Evolutionary conservation across 2,797 vertebrate genomes (phyloP), one percentile per base, ranked within the genome.

Genomic region (Phataginus tetradactyla): DNA sequence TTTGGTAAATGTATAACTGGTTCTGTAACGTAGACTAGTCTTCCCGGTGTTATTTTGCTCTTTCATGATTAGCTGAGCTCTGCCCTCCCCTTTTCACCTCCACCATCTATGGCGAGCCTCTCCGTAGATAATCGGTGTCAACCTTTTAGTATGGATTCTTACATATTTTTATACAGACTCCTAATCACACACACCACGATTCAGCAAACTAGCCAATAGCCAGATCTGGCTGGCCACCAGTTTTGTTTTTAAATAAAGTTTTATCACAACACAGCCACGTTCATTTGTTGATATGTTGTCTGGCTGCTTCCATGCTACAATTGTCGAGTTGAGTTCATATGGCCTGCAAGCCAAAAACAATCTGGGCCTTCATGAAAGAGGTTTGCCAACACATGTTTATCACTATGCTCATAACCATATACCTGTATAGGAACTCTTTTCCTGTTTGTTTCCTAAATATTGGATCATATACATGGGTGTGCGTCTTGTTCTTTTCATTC

Each of bases 1-100:
- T 64, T 86, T 45, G 37, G 3, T 77, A 90, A 83, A 64, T 85
- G 39, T 34, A 72, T 86, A 91, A 93, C 34, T 92, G 27, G 63
- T 94, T 78, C 27, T 81, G 21, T 71, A 29, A 15, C 27, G 25
- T 32, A 80, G 27, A 23, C 32, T 63, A 32, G 55, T 74, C 39
- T 51, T 95, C 39, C 20, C 3, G 15, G 15, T 81, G 69, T 4
- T 51, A 27, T 34, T 90, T 61, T 86, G 42, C 23, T 87, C 9
- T 94, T 63, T 84, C 14, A 42, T 42, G 27, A 74, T 49, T 49
- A 51, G 10, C 72, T 84, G 27, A 51, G 45, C 66, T 57, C 49
- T 42, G 0, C 25, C 9, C 57, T 64, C n/a, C 37, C 37, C 29
- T 32, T 81, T 59, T 45, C 29, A 29, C 42, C 12, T 32, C 17